Evolutionary conservation across 2,113 vertebrate species (phyloP), one percentile per base, ranked within the genome.

Genomic region (Pteruthius melanotis): DNA sequence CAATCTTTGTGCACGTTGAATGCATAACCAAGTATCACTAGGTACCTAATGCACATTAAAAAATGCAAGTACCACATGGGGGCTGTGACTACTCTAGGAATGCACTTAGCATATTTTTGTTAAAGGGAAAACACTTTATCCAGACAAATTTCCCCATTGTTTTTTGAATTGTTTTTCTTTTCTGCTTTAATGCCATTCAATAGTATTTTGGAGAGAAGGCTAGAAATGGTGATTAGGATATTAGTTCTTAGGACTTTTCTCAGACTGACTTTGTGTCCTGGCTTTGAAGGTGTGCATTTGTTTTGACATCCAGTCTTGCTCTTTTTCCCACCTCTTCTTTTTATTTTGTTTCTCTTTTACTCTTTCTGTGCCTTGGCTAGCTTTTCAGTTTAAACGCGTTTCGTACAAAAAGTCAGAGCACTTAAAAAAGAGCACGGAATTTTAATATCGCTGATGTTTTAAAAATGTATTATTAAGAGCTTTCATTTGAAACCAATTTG

Each of bases 281-380:
- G 49, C 75, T 74, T 77, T 89, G 69, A 94, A 95, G 81, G 14
- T 72, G 35, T 45, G 70, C 78, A 28, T 65, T 93, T 94, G 81
- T 97, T 97, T 97, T 97, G 95, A 97, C 92, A 97, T 70, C 22
- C 45, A 93, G 56, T 60, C 80, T 92, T 91, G 57, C 61, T 95
- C 83, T 86, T 87, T 53, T 87, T 17, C 14, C 30, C 8, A 20
- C 5, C 7, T 35, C 52, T 53, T 82, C 19, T 16, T 81, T 90
- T 60, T 42, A 40, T 64, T 80, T 90, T 84, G 15, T 91, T 89
- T 47, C 26, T 87, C 70, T 63, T 91, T 80, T 39, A 84, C 19
- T 60, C 60, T 71, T 90, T 35, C 53, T 89, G 52, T 50, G 71
- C 83, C 76, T 89, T 24, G 28, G 80, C 66, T 90, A 91, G 76